Percentiles rank a stretch among this genome's conserved stretches.
Conservation (phyloP, 2,888 invertebrate genomes). For the Isoperla grammatica region DNA sequence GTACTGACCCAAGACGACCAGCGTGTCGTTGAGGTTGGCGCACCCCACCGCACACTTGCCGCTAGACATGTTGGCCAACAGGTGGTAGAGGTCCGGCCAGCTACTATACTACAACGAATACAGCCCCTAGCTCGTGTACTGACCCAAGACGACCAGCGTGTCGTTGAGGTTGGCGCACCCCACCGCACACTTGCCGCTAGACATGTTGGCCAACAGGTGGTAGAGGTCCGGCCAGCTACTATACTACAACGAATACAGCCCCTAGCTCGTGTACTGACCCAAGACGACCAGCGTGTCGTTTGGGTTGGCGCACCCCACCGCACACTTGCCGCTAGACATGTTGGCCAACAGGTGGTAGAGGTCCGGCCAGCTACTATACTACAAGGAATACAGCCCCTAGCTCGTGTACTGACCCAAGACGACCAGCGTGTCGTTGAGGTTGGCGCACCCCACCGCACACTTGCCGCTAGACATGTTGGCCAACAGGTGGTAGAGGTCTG, state of each 20-base stretch:
- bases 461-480: slow-evolving; percentile 61
- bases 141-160: slow-evolving; percentile 71
- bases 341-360: not conserved
- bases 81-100: slow-evolving; percentile 53
- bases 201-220: slow-evolving; percentile 56
- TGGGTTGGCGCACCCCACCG: slow-evolving; percentile 67
- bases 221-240: slow-evolving; percentile 54
- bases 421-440: slow-evolving; percentile 62
- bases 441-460: slow-evolving; percentile 71
- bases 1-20: slow-evolving; percentile 69
- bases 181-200: slow-evolving; percentile 64
- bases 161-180: slow-evolving; percentile 67
- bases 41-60: slow-evolving; percentile 72
- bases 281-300: slow-evolving; percentile 68
- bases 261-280: slow-evolving; percentile 56
- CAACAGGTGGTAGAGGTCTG: slow-evolving; percentile 52
- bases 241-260: too few species aligned
- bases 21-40: slow-evolving; percentile 60
- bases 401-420: slow-evolving; percentile 62
- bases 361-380: too few species aligned
- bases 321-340: slow-evolving; percentile 65
- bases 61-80: slow-evolving; percentile 56
- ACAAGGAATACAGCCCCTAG: not conserved
- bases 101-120: too few species aligned
- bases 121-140: too few species aligned